Evolutionary conservation across 2,797 vertebrate genomes (phyloP).

Genomic region (Odontamblyopus rebecca): DNA sequence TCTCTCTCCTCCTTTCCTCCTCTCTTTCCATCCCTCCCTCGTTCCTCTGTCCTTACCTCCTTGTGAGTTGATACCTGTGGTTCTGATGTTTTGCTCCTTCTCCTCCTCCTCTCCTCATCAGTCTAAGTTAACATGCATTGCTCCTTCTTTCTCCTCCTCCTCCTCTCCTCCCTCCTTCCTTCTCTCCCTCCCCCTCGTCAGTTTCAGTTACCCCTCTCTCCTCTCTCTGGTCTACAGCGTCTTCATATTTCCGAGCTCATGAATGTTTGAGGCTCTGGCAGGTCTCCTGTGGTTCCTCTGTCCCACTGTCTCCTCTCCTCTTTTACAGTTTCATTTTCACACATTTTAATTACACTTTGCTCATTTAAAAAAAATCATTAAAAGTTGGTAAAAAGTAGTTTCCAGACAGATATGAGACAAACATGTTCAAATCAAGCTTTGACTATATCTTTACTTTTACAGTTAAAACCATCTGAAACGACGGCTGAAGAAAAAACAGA

Average conservation of each 20-base stretch:
- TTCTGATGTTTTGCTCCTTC: background rate
- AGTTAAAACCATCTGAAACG: too few relatives aligned
- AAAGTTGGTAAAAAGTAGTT: too few relatives aligned
- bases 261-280: conserved; percentile 46
- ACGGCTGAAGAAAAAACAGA: too few relatives aligned
- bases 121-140: background rate
- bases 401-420: too few relatives aligned
- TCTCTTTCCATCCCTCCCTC: background rate
- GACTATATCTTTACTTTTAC: too few relatives aligned
- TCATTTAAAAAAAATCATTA: too few relatives aligned
- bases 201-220: conserved; percentile 52
- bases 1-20: too few relatives aligned
- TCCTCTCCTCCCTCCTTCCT: background rate
- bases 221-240: conserved; percentile 49
- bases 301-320: background rate
- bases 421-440: too few relatives aligned
- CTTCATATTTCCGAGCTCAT: conserved; percentile 59
- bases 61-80: background rate
- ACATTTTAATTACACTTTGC: too few relatives aligned
- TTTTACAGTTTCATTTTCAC: too few relatives aligned
- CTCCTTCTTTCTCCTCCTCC: background rate
- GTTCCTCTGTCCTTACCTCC: background rate
- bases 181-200: conserved; percentile 30
- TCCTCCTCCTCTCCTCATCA: background rate
- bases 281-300: conserved; percentile 27